phyloP scores from a whole-genome alignment of 1,140 invertebrate genomes.

The Bombus confusus region DNA sequence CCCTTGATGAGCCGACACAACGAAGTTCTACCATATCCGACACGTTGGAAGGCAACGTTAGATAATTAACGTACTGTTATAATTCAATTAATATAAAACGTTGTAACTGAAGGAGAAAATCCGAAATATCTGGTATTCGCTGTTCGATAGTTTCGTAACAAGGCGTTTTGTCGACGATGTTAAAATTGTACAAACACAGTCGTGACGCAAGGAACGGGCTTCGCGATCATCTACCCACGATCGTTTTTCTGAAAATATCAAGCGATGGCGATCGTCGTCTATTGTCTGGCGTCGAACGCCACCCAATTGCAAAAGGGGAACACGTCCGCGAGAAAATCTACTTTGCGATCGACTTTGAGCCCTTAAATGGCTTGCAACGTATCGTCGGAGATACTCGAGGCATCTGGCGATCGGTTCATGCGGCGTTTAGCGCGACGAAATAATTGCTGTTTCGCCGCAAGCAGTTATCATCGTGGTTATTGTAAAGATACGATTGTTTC shows the following conservation, averaged over 20 bases:
- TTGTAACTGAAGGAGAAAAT: too few species aligned
- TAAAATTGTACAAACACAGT: background rate
- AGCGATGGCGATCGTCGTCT: background rate
- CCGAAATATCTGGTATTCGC: too few species aligned
- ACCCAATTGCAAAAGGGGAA: conserved; percentile 12
- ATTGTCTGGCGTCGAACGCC: conserved; percentile 6
- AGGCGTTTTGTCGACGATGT: background rate
- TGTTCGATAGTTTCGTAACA: too few species aligned
- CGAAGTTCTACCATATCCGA: too few species aligned
- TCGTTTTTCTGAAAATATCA: conserved; percentile 26
- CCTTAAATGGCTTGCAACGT: background rate
- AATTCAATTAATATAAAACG: too few species aligned
- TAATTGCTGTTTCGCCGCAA: conserved; percentile 24
- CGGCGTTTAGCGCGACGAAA: background rate
- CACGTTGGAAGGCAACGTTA: too few species aligned
- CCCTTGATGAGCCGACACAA: too few species aligned
- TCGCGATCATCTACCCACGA: conserved; percentile 25
- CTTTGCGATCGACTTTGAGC: background rate
- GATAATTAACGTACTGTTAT: too few species aligned
- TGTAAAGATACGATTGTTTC: conserved; percentile 25
- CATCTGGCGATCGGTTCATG: background rate
- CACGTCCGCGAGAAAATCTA: background rate
- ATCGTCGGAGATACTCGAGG: background rate
- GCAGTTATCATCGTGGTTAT: background rate
- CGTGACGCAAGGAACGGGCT: background rate